Base-by-base conservation (phyloP, 2,113 vertebrate genomes). In the Ondatra zibethicus region DNA sequence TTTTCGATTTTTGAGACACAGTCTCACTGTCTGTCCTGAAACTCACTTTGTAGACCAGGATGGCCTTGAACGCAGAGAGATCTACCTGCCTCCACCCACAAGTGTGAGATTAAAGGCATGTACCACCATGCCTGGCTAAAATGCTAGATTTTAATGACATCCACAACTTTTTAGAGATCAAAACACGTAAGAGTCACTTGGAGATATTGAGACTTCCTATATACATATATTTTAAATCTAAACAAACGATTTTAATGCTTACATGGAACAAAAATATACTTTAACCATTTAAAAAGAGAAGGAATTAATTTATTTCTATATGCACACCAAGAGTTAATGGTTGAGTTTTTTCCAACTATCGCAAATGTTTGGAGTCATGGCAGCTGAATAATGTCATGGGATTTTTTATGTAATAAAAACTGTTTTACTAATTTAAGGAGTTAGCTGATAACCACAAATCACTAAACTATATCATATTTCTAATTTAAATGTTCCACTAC, bases 401-500 rank as follows among this genome's bases (percentile, higher is more conserved):
- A 36, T 36, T 45, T 92, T 96, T 96, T 25, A 91, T 91, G 52
- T 61, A 88, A 85, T 52, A 96, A 47, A 81, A 58, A 85, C 27
- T n/a, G 52, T 93, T 96, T 80, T 95, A 42, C 65, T 65, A 91
- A 45, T 91, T 91, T 90, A 96, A n/a, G 17, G 19, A 11, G 86
- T 97, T 94, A 76, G 39, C 45, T 90, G 47, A 95, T 88, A 85
- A 80, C 36, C 70, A 88, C 16, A 17, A 95, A 61, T 88, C 88
- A 77, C 31, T 94, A 92, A 94, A 85, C 88, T 80, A 92, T 85
- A 81, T n/a, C 17, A 14, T 87, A 68, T 92, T 91, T 86, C 80
- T 70, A 88, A 90, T 93, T 96, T 92, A 96, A 96, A 75, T 85
- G 16, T 88, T 90, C 42, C 47, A 81, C 50, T 25, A 36, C 16